These are phyloP conservation scores for Sceliomorpha sp. DNA, from an alignment of 2,888 invertebrate species.

Conservation along the genomic window DNA sequence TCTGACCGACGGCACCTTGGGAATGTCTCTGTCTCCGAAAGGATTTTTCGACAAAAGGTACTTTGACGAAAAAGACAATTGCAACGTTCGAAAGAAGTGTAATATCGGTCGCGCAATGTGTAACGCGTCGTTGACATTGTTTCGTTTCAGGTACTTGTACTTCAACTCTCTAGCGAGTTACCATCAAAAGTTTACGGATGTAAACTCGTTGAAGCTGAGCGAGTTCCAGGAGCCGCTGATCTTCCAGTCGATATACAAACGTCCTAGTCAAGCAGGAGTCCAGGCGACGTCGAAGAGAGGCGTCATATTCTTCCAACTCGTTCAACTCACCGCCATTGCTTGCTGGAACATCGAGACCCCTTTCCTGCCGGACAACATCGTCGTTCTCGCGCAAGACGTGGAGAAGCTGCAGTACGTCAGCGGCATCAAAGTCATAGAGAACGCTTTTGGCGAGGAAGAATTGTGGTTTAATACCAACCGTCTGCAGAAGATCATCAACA, in stretches of 20 bases:
- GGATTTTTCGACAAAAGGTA: constrained; percentile 72
- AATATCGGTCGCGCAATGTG: too few relatives aligned
- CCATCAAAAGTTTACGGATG: constrained; percentile 72
- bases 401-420: constrained; percentile 75
- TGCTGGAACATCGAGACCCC: constrained; percentile 79
- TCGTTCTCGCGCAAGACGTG: constrained; percentile 71
- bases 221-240: constrained; percentile 67
- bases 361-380: constrained; percentile 73
- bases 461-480: constrained; percentile 78
- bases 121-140: constrained; percentile 35
- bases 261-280: constrained; percentile 77
- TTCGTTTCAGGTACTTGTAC: constrained; percentile 75
- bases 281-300: constrained; percentile 76
- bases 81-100: too few relatives aligned
- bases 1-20: constrained; percentile 75
- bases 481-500: constrained; percentile 77
- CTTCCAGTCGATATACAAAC: constrained; percentile 71
- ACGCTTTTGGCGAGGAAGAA: constrained; percentile 71
- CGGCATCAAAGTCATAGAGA: constrained; percentile 74
- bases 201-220: constrained; percentile 68
- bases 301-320: constrained; percentile 79
- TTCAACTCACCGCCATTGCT: constrained; percentile 75
- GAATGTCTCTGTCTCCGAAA: constrained; percentile 75
- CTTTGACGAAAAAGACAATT: neutral
- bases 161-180: constrained; percentile 78